Percentiles rank a stretch among this genome's conserved stretches.
These are phyloP conservation scores for Mamestra configurata DNA, from an alignment of 1,140 invertebrate genomes.

Conservation along the genomic window DNA sequence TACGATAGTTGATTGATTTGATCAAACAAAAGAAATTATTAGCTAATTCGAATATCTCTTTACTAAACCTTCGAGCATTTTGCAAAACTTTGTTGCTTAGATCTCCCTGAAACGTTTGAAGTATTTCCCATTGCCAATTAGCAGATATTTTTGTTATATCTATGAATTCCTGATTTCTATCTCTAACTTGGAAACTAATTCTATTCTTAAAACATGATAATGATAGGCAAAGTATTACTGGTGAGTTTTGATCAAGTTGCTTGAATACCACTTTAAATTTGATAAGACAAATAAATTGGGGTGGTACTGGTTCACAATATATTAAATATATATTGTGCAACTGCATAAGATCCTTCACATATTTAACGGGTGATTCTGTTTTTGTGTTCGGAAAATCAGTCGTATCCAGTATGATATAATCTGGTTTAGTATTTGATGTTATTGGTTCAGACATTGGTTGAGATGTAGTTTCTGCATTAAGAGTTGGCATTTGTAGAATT, in stretches of 20 bases:
- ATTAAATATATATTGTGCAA: constrained; percentile 71
- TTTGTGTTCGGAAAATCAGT: constrained; percentile 73
- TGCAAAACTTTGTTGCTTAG: constrained; percentile 65
- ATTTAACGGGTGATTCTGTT: constrained; percentile 73
- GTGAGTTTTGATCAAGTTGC: constrained; percentile 57
- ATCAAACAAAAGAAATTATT: constrained; percentile 71
- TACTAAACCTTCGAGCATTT: constrained; percentile 67
- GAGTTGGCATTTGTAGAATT: not conserved
- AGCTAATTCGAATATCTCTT: constrained; percentile 56
- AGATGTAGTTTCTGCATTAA: not conserved
- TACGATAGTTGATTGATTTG: constrained; percentile 62
- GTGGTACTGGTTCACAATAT: constrained; percentile 45
- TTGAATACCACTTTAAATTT: constrained; percentile 76
- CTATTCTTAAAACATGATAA: constrained; percentile 63
- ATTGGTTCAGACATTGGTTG: not conserved
- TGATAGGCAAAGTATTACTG: constrained; percentile 66
- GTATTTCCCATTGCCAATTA: constrained; percentile 82
- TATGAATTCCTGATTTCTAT: constrained; percentile 60
- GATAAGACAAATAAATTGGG: constrained; percentile 66
- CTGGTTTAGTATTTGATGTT: constrained; percentile 17
- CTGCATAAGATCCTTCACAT: constrained; percentile 72
- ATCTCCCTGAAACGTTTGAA: constrained; percentile 71
- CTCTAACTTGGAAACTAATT: constrained; percentile 73
- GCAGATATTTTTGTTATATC: constrained; percentile 68
- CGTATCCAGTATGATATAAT: constrained; percentile 69